Percentiles rank a stretch among this genome's conserved stretches.
Evolutionary conservation across 2,888 invertebrate species (phyloP).

Genomic region (Chrysotoxum bicinctum): DNA sequence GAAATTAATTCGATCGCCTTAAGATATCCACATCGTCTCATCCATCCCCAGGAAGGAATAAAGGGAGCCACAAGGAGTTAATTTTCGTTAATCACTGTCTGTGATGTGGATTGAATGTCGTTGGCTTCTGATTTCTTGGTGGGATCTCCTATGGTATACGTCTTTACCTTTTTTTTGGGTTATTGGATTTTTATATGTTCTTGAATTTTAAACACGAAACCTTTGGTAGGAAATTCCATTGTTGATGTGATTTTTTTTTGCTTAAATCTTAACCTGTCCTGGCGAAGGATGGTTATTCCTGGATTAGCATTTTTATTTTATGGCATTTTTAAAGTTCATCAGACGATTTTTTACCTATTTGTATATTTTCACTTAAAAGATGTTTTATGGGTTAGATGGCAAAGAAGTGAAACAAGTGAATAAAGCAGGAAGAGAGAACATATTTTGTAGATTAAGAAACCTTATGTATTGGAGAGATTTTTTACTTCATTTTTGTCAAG

Average conservation of each 20-base stretch:
- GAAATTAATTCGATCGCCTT: constrained; percentile 71
- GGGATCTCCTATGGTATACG: not conserved
- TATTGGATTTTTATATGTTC: constrained; percentile 38
- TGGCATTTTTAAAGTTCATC: constrained; percentile 11
- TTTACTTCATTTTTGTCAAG: no score
- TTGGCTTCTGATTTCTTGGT: constrained; percentile 60
- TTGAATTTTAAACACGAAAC: constrained; percentile 33
- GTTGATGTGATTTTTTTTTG: not conserved
- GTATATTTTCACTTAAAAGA: not conserved
- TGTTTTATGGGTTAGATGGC: not conserved
- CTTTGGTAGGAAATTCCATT: constrained; percentile 47
- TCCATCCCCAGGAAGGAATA: constrained; percentile 23
- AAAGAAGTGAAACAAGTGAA: not conserved
- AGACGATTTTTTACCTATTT: not conserved
- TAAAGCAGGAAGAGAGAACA: not conserved
- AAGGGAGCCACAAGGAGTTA: constrained; percentile 64
- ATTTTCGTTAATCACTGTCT: constrained; percentile 73
- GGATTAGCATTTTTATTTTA: constrained; percentile 64
- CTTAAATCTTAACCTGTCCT: not conserved
- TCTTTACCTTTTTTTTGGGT: not conserved
- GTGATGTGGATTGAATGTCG: constrained; percentile 68
- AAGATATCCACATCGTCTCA: constrained; percentile 68
- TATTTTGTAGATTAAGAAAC: not conserved
- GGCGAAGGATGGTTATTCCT: not conserved
- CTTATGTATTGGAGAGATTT: not conserved